Evolutionary conservation across 1,140 invertebrate genomes (phyloP), one percentile per base, ranked within the genome.

Genomic region (Cylas formicarius): DNA sequence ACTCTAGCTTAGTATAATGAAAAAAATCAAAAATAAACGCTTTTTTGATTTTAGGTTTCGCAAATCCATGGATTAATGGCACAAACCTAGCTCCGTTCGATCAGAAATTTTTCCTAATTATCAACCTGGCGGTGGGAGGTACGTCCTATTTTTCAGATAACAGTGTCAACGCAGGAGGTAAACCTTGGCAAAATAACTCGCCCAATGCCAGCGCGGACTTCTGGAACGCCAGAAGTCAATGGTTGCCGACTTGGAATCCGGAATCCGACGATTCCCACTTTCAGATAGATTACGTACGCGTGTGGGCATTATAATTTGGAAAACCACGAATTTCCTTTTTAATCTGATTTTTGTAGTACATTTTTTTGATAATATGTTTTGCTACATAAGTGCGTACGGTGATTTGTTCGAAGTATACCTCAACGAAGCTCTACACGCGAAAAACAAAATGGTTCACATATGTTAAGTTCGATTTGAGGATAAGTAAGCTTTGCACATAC

Each of bases 71-170:
- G 72, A 40, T 51, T 11, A 32, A 46, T 18, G 61, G 60, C 6
- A 41, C 48, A 1, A 62, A 61, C 37, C 68, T 71, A 60, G 72
- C 75, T 26, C 75, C 75, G 3, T 77, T 77, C 49, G 72, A 76
- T 56, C 60, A 69, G 50, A 44, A 80, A 73, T 82, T 81, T 61
- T 79, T 80, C 53, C 50, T 83, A 7, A 74, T 82, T 31, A 62
- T 82, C 10, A 81, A 82, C 59, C 21, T 57, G 10, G 22, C 55
- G 42, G 22, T 47, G 41, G 65, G 65, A 5, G 62, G 73, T 10
- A 20, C 33, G 0, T 53, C 50, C 8, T 73, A 62, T 57, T 74
- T 75, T 58, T 65, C 70, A 3, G 72, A 76, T 49, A 53, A 52
- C 16, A 42, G 44, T 13, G 36, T 23, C 11, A 67, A 66, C 35